These are phyloP conservation scores for Podilymbus podiceps DNA, from an alignment of 2,113 vertebrate species.

Conservation along the genomic window DNA sequence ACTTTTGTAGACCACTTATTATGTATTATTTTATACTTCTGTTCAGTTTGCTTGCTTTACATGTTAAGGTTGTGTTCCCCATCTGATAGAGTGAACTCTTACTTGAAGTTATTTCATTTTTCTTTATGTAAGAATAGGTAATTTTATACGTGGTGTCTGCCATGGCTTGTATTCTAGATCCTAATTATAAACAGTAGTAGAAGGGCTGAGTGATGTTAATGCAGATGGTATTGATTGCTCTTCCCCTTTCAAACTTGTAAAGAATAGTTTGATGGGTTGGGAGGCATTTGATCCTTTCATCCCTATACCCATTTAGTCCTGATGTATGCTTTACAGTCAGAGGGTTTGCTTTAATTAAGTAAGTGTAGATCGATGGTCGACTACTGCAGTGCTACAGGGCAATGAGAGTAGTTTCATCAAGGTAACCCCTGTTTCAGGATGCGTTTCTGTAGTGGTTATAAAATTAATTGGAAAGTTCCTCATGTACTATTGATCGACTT, in stretches of 20 bases:
- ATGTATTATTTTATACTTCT: neutral
- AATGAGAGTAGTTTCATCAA: neutral
- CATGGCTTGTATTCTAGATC: neutral
- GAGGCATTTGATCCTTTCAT: neutral
- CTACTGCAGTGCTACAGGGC: neutral
- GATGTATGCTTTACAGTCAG: neutral
- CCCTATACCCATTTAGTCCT: neutral
- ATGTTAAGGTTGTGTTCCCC: neutral
- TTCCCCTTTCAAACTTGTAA: neutral
- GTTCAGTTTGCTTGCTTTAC: neutral
- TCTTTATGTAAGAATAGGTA: neutral
- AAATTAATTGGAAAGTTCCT: neutral
- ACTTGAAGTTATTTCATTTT: neutral
- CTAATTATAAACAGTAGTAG: neutral
- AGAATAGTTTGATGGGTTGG: neutral
- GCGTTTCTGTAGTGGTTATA: neutral
- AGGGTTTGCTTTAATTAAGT: conserved; percentile 28
- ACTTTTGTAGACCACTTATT: neutral
- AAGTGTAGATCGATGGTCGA: neutral
- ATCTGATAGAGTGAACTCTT: neutral
- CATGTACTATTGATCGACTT: neutral
- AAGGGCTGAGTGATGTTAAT: neutral
- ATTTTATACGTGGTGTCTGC: neutral
- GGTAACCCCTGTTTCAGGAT: neutral
- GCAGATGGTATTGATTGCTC: neutral